Conservation (phyloP, 2,888 invertebrate species). For the Dryobotodes eremita region DNA sequence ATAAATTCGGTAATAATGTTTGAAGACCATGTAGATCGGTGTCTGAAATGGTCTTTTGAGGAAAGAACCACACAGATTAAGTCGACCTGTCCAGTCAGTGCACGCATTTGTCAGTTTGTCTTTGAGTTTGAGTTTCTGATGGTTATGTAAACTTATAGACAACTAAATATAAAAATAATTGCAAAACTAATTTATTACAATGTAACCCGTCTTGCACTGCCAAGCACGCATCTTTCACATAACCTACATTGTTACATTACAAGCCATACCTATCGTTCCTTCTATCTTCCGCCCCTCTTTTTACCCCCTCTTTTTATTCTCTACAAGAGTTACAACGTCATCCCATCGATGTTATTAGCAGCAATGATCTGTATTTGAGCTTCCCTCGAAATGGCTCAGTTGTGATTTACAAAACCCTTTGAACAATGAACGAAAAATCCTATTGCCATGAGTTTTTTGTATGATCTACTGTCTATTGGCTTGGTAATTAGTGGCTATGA, state of each 20-base stretch:
- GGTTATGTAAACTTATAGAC: not conserved
- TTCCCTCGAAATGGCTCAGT: not conserved
- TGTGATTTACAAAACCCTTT: slow-evolving; percentile 22
- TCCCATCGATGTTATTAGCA: slow-evolving; percentile 36
- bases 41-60: too few relatives aligned
- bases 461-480: too few relatives aligned
- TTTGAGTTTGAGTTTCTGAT: too few relatives aligned
- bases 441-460: not conserved
- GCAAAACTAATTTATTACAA: too few relatives aligned
- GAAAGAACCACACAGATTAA: too few relatives aligned
- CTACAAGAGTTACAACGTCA: slow-evolving; percentile 39
- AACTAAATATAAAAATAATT: not conserved
- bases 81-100: too few relatives aligned
- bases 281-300: slow-evolving; percentile 13
- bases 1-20: too few relatives aligned
- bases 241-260: slow-evolving; percentile 31
- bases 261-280: slow-evolving; percentile 13
- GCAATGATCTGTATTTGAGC: slow-evolving; percentile 4
- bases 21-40: too few relatives aligned
- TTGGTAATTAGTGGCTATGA: not conserved
- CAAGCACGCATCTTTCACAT: not conserved
- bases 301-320: slow-evolving; percentile 31
- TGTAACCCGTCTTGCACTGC: not conserved
- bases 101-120: too few relatives aligned
- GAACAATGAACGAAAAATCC: not conserved